Evolutionary conservation across 2,888 invertebrate species (phyloP).

Genomic region (Hermaeophaga mercurialis): DNA sequence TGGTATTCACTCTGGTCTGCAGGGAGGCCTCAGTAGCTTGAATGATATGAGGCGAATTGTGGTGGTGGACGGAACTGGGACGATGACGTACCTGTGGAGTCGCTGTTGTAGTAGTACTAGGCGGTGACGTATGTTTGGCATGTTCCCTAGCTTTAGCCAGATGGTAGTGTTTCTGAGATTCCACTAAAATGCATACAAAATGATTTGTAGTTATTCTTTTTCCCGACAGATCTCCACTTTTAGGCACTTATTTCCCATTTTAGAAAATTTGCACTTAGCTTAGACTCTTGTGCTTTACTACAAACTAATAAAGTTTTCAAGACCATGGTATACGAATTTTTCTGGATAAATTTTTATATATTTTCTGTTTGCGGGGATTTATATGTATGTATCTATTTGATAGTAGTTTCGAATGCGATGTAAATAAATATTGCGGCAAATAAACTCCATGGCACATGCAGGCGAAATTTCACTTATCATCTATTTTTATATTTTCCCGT

Average conservation of each 20-base stretch:
- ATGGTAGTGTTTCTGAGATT: constrained; percentile 88
- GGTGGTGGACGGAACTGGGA: constrained; percentile 44
- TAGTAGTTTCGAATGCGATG: neutral
- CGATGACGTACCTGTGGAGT: constrained; percentile 37
- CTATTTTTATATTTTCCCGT: constrained; percentile 7
- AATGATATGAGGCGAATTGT: constrained; percentile 44
- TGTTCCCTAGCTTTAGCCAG: constrained; percentile 63
- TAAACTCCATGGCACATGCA: neutral
- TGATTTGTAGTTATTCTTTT: too few relatives aligned
- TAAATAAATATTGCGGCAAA: constrained; percentile 8
- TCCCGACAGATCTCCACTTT: too few relatives aligned
- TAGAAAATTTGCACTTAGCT: too few relatives aligned
- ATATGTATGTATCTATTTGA: too few relatives aligned
- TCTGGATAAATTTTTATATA: too few relatives aligned
- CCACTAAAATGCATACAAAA: constrained; percentile 65
- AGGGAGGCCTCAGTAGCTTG: constrained; percentile 52
- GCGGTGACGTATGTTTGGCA: constrained; percentile 59
- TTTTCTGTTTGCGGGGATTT: too few relatives aligned
- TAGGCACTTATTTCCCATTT: too few relatives aligned
- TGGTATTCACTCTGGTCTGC: constrained; percentile 56
- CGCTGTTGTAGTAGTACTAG: constrained; percentile 54
- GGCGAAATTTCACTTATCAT: neutral
- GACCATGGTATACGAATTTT: too few relatives aligned
- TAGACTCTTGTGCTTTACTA: too few relatives aligned
- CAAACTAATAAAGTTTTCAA: too few relatives aligned